Percentiles rank a stretch among this genome's conserved stretches.
Evolutionary conservation across 1,140 invertebrate species (phyloP).

Genomic region (Gerris buenoi): DNA sequence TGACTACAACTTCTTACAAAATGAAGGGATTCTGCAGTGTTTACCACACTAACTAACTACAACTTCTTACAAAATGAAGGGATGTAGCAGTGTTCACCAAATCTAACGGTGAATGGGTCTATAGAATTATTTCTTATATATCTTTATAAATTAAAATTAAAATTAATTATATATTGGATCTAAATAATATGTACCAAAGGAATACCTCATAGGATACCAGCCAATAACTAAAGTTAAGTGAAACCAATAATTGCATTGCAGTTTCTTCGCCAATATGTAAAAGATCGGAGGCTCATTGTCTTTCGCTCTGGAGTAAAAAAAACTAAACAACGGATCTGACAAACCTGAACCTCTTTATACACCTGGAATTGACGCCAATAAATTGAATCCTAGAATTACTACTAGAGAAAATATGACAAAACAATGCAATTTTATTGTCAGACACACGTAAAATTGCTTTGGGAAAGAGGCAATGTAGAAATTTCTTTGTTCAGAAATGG

Average conservation of each 20-base stretch:
- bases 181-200: background rate
- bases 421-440: background rate
- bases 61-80: background rate
- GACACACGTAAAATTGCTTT: background rate
- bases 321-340: background rate
- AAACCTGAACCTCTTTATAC: background rate
- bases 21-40: background rate
- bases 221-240: background rate
- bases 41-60: no score
- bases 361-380: background rate
- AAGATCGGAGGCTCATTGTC: background rate
- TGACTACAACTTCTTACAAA: background rate
- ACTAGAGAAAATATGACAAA: background rate
- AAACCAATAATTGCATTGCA: background rate
- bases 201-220: background rate
- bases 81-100: background rate
- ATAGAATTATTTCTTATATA: background rate
- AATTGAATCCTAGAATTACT: background rate
- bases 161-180: background rate
- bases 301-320: background rate
- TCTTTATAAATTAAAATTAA: background rate
- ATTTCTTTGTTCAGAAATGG: background rate
- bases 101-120: background rate
- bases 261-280: background rate
- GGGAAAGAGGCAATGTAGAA: background rate